Conservation (phyloP, 2,797 vertebrate genomes). For the Artibeus lituratus region DNA sequence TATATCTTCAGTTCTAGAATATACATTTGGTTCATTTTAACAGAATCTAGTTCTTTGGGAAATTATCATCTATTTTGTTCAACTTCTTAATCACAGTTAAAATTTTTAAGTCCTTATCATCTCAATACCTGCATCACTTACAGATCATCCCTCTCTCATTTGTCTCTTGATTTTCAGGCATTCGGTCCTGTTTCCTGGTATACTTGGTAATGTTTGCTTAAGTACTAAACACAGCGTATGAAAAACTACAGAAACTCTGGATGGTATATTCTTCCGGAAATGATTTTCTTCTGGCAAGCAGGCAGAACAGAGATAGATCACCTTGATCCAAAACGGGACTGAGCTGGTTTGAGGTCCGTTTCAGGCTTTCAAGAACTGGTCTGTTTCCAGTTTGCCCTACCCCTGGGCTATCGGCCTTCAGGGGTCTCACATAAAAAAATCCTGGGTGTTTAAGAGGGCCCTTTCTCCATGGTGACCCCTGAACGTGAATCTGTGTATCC, state of each 20-base stretch:
- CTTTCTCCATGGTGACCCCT: background rate
- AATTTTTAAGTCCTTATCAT: background rate
- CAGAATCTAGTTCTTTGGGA: background rate
- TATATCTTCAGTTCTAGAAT: conserved; percentile 21
- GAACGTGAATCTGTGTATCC: background rate
- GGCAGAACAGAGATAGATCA: background rate
- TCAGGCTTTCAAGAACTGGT: background rate
- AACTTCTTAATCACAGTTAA: conserved; percentile 3
- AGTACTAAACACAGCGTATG: background rate
- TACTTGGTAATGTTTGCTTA: background rate
- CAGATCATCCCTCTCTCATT: background rate
- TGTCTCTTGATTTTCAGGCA: background rate
- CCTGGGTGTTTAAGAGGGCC: background rate
- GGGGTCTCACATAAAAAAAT: conserved; percentile 16
- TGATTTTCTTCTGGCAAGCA: background rate
- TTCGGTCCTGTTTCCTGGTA: background rate
- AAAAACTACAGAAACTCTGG: background rate
- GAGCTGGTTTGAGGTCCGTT: background rate
- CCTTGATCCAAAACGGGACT: background rate
- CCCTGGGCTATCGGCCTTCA: background rate
- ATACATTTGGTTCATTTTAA: conserved; percentile 32
- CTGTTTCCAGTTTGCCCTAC: background rate
- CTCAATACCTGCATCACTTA: background rate
- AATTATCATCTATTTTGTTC: background rate
- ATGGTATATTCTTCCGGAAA: background rate